Evolutionary conservation across 2,888 invertebrate species (phyloP).

Genomic region (Perizoma flavofasciatum): DNA sequence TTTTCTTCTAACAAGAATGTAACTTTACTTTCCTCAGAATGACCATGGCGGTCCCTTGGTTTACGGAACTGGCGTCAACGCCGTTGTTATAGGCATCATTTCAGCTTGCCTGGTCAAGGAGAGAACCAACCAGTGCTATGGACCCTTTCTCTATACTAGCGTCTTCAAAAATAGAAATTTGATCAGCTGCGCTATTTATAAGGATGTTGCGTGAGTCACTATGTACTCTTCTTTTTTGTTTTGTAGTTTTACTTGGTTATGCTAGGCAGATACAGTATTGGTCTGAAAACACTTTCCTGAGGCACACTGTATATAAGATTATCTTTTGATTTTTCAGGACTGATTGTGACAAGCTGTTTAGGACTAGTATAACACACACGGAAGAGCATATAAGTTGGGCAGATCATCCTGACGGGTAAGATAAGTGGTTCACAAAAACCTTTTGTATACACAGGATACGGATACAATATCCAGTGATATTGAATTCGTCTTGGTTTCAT

Average conservation of each 20-base stretch:
- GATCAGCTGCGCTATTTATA: slow-evolving; percentile 64
- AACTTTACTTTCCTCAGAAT: slow-evolving; percentile 45
- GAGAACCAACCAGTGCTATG: slow-evolving; percentile 60
- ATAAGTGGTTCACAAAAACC: too few relatives aligned
- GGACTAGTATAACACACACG: slow-evolving; percentile 57
- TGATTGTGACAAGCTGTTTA: slow-evolving; percentile 60
- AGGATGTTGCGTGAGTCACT: slow-evolving; percentile 51
- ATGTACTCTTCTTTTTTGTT: not conserved
- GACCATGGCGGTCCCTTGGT: slow-evolving; percentile 68
- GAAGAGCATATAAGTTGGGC: slow-evolving; percentile 59
- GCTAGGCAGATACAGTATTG: too few relatives aligned
- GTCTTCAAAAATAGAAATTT: slow-evolving; percentile 59
- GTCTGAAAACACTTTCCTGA: too few relatives aligned
- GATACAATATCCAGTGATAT: too few relatives aligned
- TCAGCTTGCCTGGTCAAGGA: slow-evolving; percentile 67
- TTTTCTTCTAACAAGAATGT: not conserved
- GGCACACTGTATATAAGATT: too few relatives aligned
- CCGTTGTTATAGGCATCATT: slow-evolving; percentile 63
- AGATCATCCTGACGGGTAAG: slow-evolving; percentile 67
- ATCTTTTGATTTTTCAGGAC: slow-evolving; percentile 40
- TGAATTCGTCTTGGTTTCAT: too few relatives aligned
- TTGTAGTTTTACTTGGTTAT: too few relatives aligned
- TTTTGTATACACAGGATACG: too few relatives aligned
- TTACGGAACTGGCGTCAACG: slow-evolving; percentile 45
- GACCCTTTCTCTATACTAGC: slow-evolving; percentile 67